Evolutionary conservation across 2,113 vertebrate genomes (phyloP).

Genomic region (Benitochromis conjunctus): DNA sequence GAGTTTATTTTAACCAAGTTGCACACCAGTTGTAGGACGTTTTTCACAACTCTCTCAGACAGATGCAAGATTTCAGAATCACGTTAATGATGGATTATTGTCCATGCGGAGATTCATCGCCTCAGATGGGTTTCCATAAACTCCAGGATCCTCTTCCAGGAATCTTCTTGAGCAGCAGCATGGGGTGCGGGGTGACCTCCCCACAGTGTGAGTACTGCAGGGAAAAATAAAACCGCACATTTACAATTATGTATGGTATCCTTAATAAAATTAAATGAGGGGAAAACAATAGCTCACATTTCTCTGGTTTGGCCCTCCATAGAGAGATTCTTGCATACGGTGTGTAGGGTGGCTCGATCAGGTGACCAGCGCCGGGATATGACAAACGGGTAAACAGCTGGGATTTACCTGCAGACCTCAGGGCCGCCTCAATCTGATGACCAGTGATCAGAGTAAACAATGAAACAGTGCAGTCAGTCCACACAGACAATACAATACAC

Average conservation of each 20-base stretch:
- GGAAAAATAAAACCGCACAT: background rate
- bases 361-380: constrained; percentile 68
- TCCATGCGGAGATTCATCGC: background rate
- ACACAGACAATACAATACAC: background rate
- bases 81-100: background rate
- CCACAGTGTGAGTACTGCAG: constrained; percentile 57
- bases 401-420: constrained; percentile 53
- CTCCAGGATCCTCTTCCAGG: constrained; percentile 60
- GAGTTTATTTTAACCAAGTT: background rate
- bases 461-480: background rate
- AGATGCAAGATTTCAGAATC: background rate
- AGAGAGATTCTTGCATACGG: constrained; percentile 22
- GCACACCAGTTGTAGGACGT: background rate
- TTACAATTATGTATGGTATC: background rate
- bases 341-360: constrained; percentile 70
- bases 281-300: constrained; percentile 35
- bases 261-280: background rate
- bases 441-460: background rate
- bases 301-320: constrained; percentile 41
- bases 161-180: constrained; percentile 64
- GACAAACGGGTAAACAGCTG: constrained; percentile 63
- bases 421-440: constrained; percentile 55
- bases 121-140: constrained; percentile 56
- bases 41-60: background rate
- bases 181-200: constrained; percentile 57